Conservation (phyloP, 2,113 vertebrate species). For the rabbit (Oryctolagus cuniculus) region mOryCun1.1 NC_091433.1:11326501-11327000, state of each 20-base stretch:
- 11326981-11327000: no score
- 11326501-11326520: no score
- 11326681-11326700: not conserved
- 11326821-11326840: not conserved
- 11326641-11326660: not conserved
- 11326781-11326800: not conserved
- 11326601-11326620: not conserved
- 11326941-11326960: not conserved
- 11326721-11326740: accelerated
- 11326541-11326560: no score
- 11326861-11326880: not conserved
- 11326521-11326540: no score
- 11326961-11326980: not conserved
- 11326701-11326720: not conserved
- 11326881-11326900: not conserved
- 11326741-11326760: not conserved
- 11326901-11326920: not conserved
- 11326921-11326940: not conserved
- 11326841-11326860: not conserved
- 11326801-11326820: not conserved
- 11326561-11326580: not conserved
- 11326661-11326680: accelerated
- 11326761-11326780: not conserved
- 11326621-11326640: not conserved
- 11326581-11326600: not conserved